phyloP scores from a whole-genome alignment of 2,888 invertebrate species.

The Brenthis hecate region DNA sequence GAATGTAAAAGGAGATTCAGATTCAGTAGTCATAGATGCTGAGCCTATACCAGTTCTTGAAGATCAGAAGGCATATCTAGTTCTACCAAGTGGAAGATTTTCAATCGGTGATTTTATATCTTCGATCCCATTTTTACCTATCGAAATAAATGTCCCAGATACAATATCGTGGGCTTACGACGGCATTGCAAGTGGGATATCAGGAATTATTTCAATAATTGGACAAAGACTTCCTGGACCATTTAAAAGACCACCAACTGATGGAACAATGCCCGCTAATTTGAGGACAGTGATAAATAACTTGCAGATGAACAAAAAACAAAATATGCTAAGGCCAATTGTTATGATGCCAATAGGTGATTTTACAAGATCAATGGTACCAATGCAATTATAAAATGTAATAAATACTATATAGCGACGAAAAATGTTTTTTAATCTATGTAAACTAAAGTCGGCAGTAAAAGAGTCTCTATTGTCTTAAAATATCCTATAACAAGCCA shows the following conservation, averaged over 20 bases:
- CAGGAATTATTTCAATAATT: constrained; percentile 59
- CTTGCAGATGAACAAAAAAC: constrained; percentile 44
- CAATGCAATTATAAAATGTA: constrained; percentile 42
- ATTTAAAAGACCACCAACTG: constrained; percentile 43
- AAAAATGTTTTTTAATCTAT: not conserved
- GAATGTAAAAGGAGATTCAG: constrained; percentile 49
- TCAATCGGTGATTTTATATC: constrained; percentile 76
- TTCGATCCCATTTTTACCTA: constrained; percentile 80
- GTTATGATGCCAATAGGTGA: constrained; percentile 53
- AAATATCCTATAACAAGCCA: not conserved
- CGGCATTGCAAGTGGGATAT: constrained; percentile 54
- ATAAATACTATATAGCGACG: too few relatives aligned
- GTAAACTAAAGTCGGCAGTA: too few relatives aligned
- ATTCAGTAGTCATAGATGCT: constrained; percentile 62
- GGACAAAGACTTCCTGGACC: constrained; percentile 55
- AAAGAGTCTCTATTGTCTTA: too few relatives aligned
- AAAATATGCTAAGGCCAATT: constrained; percentile 47
- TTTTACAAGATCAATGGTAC: constrained; percentile 37
- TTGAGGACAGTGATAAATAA: constrained; percentile 50
- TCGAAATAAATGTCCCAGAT: constrained; percentile 85
- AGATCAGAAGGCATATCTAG: constrained; percentile 47
- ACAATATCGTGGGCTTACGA: constrained; percentile 71
- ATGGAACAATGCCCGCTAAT: constrained; percentile 12
- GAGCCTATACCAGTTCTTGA: constrained; percentile 44
- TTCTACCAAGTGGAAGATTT: constrained; percentile 53